Evolutionary conservation across 2,888 invertebrate species (phyloP), one percentile per base, ranked within the genome.

Genomic region (Eilema sororculum): DNA sequence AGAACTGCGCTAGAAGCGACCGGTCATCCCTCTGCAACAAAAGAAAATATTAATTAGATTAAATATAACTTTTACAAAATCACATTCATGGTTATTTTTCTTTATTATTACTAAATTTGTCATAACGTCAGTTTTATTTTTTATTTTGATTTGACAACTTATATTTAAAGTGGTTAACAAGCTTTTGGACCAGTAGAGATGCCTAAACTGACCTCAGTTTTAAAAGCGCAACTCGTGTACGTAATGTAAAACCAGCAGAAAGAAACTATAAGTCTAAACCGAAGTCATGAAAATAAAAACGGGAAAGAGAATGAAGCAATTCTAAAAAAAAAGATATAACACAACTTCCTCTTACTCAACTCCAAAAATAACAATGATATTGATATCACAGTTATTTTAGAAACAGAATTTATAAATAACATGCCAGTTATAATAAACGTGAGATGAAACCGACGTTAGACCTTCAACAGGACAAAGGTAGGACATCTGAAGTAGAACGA

Each of bases 1-100:
- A 99, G 94, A 99, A 99, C 94, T 99, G 98, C 68, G 99, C 99
- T 90, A 99, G 96, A 80, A 99, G 96, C 67, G 99, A 98, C 88
- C 97, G 97, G 96, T 99, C 99, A 94, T 98, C 98, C 93, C 97
- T 98, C 98, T 98, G 96, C 0, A 96, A 96, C 80, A 83, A 86
- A n/a, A 56, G 62, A 79, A 75, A 30, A 33, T n/a, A n/a, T 22
- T 67, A 46, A 41, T 66, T 67, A 64, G 3, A 52, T 59, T 0
- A 41, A 25, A 24, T 16, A 25, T 28, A 33, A 33, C 30, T 8
- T 33, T n/a, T n/a, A n/a, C n/a, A n/a, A 33, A 33, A 33, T 28
- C 30, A 33, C 30, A 58, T 25, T 8, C 0, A 59, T 37, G 13
- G 5, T 41, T 0, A 56, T 56, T 56, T 22, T 56, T 56, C 8